Evolutionary conservation across 2,113 vertebrate species (phyloP), one percentile per base, ranked within the genome.

Genomic region (Gnathonemus echidnorhynchus): DNA sequence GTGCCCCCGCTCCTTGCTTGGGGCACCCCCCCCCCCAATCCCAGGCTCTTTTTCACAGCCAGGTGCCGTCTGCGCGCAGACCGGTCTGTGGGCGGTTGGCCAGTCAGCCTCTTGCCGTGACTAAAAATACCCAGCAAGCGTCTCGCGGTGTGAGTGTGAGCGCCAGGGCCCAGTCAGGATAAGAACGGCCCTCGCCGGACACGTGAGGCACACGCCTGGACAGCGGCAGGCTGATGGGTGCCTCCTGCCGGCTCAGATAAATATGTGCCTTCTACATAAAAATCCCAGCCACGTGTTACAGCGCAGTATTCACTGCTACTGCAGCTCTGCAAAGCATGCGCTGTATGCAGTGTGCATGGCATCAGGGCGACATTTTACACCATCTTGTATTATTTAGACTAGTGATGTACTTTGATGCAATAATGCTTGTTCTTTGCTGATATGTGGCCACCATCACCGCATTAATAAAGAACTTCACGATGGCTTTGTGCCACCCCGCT

Each of bases 121-220:
- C 93, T 95, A 95, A 95, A 95, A 95, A 95, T 94, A 95, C 35
- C 62, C n/a, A 89, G 50, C 1, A 5, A 5, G 87, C 3, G 88
- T 91, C 91, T 92, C 50, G 8, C 27, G 1, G 74, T 70, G 90
- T 13, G 52, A 5, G 62, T 70, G 89, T 17, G 52, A 89, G 86
- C 74, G 24, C 70, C 92, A 90, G 94, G 93, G 86, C 91, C 90
- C 89, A 80, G n/a, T 58, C 89, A 48, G 39, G 80, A 24, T n/a
- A 27, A 2, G 42, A 13, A n/a, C 42, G 17, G 4, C 31, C 15
- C 35, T 48, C 45, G 9, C 1, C 8, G 83, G 42, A 39, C 83
- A 48, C 8, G 45, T 2, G 15, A 80, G 35, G 13, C 31, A 39
- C 70, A 77, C 11, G 17, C 10, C 27, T 39, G 70, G 13, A 39